Evolutionary conservation across 1,140 invertebrate species (phyloP).

Genomic region (Ditylenchus dipsaci): DNA sequence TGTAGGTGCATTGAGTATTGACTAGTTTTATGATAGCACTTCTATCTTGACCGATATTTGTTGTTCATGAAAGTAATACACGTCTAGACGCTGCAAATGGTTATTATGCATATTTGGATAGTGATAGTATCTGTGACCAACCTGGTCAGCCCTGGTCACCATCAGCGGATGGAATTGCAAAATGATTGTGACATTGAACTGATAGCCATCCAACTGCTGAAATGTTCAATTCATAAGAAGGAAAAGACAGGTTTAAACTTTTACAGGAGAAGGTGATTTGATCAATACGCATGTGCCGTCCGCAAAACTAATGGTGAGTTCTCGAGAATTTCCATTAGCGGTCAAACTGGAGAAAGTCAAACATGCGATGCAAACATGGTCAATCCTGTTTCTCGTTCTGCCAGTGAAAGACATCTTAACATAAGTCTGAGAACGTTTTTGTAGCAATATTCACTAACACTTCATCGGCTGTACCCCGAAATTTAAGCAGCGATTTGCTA

Average conservation of each 20-base stretch:
- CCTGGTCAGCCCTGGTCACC: slow-evolving; percentile 50
- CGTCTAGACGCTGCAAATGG: slow-evolving; percentile 24
- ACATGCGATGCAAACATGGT: too few relatives aligned
- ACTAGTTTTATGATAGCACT: slow-evolving; percentile 31
- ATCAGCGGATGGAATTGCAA: slow-evolving; percentile 57
- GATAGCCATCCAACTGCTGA: slow-evolving; percentile 49
- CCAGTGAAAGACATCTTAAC: too few relatives aligned
- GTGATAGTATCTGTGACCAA: too few relatives aligned
- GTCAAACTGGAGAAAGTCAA: slow-evolving; percentile 24
- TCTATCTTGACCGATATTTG: slow-evolving; percentile 33
- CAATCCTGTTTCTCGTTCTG: too few relatives aligned
- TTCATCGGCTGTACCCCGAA: too few relatives aligned
- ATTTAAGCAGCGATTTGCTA: too few relatives aligned
- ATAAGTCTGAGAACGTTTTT: too few relatives aligned
- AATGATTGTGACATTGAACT: slow-evolving; percentile 55
- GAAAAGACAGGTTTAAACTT: too few relatives aligned
- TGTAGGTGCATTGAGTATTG: slow-evolving; percentile 47
- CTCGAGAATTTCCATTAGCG: slow-evolving; percentile 36
- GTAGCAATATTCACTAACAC: too few relatives aligned
- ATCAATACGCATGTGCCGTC: slow-evolving; percentile 52
- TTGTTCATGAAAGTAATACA: slow-evolving; percentile 42
- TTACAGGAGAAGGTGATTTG: slow-evolving; percentile 47
- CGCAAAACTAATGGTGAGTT: slow-evolving; percentile 49
- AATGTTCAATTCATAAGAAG: too few relatives aligned
- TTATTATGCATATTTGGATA: too few relatives aligned